Conservation (phyloP, 2,113 vertebrate genomes). For the Equus quagga region DNA sequence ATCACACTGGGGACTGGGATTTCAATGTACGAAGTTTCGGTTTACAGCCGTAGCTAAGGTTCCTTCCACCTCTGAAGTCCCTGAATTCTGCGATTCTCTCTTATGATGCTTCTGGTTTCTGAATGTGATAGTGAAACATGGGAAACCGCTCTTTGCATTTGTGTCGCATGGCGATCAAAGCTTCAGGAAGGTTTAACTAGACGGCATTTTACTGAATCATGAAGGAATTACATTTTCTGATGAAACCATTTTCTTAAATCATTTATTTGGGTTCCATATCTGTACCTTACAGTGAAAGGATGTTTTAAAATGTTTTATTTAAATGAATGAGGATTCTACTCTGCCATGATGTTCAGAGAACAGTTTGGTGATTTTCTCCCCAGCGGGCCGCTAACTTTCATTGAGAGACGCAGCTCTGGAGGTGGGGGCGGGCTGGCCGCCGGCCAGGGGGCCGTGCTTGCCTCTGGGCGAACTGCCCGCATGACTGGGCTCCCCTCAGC, state of each 20-base stretch:
- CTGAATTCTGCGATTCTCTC: background rate
- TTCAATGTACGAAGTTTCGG: background rate
- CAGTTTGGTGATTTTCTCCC: conserved; percentile 32
- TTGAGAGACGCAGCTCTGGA: background rate
- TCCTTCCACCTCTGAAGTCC: background rate
- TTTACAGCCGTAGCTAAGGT: background rate
- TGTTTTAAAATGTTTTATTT: conserved; percentile 41
- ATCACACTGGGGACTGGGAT: background rate
- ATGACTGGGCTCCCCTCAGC: background rate
- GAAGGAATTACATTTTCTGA: conserved; percentile 49
- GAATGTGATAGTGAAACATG: background rate
- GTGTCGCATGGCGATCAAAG: background rate
- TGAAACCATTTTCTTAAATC: conserved; percentile 16
- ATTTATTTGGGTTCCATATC: background rate
- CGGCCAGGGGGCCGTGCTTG: background rate
- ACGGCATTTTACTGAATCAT: conserved; percentile 4
- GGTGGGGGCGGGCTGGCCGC: background rate
- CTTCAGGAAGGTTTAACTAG: conserved; percentile 39
- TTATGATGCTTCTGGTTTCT: background rate
- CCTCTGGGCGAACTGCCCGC: background rate
- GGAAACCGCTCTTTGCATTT: background rate
- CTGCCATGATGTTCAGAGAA: background rate
- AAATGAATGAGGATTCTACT: background rate
- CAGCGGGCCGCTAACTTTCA: background rate
- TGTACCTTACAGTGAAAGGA: conserved; percentile 1